Conservation (phyloP, 35 echinoderm and acorn worm genomes). For the Holothuria glaberrima region DNA sequence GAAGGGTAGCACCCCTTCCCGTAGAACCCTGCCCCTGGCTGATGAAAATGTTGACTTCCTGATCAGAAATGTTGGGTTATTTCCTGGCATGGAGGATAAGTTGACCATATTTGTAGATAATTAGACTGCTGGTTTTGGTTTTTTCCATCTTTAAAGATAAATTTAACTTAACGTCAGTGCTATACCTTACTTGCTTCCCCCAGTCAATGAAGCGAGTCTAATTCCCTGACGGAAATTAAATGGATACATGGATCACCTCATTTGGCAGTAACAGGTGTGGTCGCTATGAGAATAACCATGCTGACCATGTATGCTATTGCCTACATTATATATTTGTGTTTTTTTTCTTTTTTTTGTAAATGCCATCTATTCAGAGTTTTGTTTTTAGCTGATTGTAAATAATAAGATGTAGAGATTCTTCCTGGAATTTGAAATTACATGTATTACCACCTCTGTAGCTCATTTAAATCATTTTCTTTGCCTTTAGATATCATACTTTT, state of each 20-base stretch:
- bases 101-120: too few relatives aligned
- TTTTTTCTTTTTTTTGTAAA: neutral
- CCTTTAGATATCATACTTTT: too few relatives aligned
- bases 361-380: neutral
- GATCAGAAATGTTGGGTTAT: too few relatives aligned
- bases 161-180: too few relatives aligned
- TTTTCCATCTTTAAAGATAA: too few relatives aligned
- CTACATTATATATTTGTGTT: neutral
- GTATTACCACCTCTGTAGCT: neutral
- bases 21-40: too few relatives aligned
- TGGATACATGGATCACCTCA: neutral
- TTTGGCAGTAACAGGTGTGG: slow-evolving; percentile 37
- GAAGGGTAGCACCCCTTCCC: too few relatives aligned
- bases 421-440: neutral
- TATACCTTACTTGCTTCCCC: neutral
- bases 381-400: too few relatives aligned
- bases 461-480: too few relatives aligned
- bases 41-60: too few relatives aligned
- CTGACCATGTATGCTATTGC: slow-evolving; percentile 45
- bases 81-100: too few relatives aligned
- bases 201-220: neutral
- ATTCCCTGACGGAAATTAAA: neutral
- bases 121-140: too few relatives aligned
- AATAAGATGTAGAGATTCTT: neutral
- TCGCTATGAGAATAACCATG: neutral